phyloP scores from a whole-genome alignment of 2,797 vertebrate species.

The Agapornis canus region DNA sequence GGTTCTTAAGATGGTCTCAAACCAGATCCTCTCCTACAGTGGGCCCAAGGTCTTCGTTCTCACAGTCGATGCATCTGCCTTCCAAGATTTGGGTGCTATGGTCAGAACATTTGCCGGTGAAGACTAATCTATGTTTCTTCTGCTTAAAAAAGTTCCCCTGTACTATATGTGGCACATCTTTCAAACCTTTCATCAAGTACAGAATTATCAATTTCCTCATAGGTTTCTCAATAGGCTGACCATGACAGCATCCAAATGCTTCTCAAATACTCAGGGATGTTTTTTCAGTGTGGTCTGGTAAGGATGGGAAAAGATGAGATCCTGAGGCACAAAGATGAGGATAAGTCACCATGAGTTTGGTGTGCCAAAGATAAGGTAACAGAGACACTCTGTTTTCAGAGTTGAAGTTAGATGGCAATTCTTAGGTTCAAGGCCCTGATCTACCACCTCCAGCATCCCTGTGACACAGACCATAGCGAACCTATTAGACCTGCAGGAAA shows the following conservation, averaged over 20 bases:
- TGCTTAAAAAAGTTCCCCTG: not conserved
- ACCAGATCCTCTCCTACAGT: too few relatives aligned
- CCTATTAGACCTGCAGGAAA: not conserved
- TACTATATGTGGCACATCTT: not conserved
- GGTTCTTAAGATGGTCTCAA: too few relatives aligned
- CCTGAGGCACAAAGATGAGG: not conserved
- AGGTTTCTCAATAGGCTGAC: conserved; percentile 3
- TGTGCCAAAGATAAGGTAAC: not conserved
- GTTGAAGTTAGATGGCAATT: not conserved
- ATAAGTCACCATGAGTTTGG: not conserved
- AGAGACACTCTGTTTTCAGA: fast-evolving
- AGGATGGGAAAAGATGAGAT: not conserved
- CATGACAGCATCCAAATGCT: not conserved
- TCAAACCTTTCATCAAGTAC: not conserved
- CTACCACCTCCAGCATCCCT: not conserved
- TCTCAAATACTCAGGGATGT: not conserved
- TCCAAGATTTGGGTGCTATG: too few relatives aligned
- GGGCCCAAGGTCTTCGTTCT: too few relatives aligned
- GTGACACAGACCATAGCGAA: not conserved
- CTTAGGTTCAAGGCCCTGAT: not conserved
- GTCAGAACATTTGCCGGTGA: too few relatives aligned
- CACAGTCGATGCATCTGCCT: too few relatives aligned
- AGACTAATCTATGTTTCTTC: not conserved
- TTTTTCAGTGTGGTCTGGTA: not conserved
- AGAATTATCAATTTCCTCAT: conserved; percentile 8